Percentiles rank a stretch among this genome's conserved stretches.
These are phyloP conservation scores for Chelmon rostratus DNA, from an alignment of 2,797 vertebrate species.

Conservation along the genomic window DNA sequence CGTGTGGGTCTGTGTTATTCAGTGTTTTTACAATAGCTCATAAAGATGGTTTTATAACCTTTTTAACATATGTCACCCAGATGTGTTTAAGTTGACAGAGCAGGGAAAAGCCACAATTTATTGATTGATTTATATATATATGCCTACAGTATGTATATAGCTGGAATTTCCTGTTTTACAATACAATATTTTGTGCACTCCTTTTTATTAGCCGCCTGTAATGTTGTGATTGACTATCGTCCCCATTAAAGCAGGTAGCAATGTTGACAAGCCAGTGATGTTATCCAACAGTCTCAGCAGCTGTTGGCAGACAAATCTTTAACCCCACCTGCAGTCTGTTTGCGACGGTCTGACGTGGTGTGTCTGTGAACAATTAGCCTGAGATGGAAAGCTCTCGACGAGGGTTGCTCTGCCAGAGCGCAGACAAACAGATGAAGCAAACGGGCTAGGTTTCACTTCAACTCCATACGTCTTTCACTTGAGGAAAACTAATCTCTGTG, in stretches of 20 bases:
- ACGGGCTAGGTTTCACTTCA: slow-evolving; percentile 29
- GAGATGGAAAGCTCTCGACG: slow-evolving; percentile 12
- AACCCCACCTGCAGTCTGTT: slow-evolving; percentile 26
- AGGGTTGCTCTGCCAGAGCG: background rate
- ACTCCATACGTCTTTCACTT: slow-evolving; percentile 49
- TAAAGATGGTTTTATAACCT: slow-evolving; percentile 11
- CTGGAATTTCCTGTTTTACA: background rate
- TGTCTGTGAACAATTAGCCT: slow-evolving; percentile 30
- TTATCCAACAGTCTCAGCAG: slow-evolving; percentile 14
- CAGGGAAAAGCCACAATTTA: background rate
- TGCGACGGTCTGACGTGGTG: slow-evolving; percentile 12
- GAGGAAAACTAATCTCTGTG: slow-evolving; percentile 43
- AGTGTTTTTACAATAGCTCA: slow-evolving; percentile 9
- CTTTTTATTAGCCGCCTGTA: background rate
- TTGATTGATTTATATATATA: background rate
- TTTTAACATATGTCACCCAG: background rate
- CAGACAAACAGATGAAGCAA: slow-evolving; percentile 28
- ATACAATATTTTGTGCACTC: background rate
- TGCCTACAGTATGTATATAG: background rate
- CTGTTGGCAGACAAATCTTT: slow-evolving; percentile 28
- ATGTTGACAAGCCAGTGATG: slow-evolving; percentile 2
- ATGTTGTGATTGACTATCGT: background rate
- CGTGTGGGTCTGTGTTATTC: slow-evolving; percentile 33
- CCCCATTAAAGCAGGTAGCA: background rate
- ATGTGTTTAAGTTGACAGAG: background rate